phyloP scores from a whole-genome alignment of 2,888 invertebrate species.

The Acanthosoma haemorrhoidale region DNA sequence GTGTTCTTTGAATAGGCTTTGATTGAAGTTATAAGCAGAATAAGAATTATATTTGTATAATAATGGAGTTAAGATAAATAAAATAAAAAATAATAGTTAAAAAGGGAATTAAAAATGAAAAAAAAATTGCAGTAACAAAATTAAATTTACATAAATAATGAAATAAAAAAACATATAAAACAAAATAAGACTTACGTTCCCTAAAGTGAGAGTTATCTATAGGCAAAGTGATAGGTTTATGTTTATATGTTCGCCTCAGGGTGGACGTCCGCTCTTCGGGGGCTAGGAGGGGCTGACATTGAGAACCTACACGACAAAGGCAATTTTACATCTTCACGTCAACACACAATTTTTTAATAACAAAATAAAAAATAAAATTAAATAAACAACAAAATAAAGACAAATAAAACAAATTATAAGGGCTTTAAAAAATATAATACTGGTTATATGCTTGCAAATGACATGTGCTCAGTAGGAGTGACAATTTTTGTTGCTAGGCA shows the following conservation, averaged over 20 bases:
- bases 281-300: slow-evolving; percentile 41
- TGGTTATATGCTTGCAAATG: background rate
- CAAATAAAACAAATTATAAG: background rate
- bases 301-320: slow-evolving; percentile 38
- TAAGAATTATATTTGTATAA: no score
- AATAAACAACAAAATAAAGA: background rate
- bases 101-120: background rate
- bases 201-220: slow-evolving; percentile 58
- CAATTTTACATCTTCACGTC: background rate
- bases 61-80: background rate
- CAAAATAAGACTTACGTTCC: slow-evolving; percentile 56
- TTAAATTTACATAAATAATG: slow-evolving; percentile 32
- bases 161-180: slow-evolving; percentile 30
- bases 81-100: background rate
- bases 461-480: no score
- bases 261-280: slow-evolving; percentile 50
- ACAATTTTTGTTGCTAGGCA: background rate
- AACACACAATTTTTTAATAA: background rate
- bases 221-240: slow-evolving; percentile 63
- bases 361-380: background rate
- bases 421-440: background rate
- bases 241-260: slow-evolving; percentile 51
- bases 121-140: slow-evolving; percentile 26
- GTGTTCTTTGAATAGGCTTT: no score
- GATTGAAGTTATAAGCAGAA: no score